Percentiles rank a stretch among this genome's conserved stretches.
Evolutionary conservation across 2,888 invertebrate species (phyloP).

Genomic region (Nymphalis urticae): DNA sequence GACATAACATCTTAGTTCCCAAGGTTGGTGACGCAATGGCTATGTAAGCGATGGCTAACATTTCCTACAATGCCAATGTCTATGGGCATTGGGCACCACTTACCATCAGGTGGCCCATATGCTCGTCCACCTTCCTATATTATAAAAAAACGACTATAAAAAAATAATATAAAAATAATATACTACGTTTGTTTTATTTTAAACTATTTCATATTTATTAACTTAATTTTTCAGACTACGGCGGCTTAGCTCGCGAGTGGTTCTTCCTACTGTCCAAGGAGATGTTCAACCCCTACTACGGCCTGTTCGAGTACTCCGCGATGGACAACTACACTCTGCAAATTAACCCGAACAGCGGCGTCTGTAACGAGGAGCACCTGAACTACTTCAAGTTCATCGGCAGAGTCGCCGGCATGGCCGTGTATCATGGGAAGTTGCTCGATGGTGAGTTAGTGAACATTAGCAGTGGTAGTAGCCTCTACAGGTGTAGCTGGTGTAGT

Average conservation of each 20-base stretch:
- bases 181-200: no score
- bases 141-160: no score
- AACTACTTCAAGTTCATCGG: constrained; percentile 99
- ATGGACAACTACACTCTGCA: constrained; percentile 99
- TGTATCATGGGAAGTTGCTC: constrained; percentile 98
- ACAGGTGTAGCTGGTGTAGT: not conserved
- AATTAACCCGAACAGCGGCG: constrained; percentile 98
- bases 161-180: no score
- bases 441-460: constrained; percentile 86
- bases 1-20: no score
- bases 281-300: constrained; percentile 99
- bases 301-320: constrained; percentile 99
- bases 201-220: no score
- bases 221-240: constrained; percentile 86
- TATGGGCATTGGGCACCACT: no score
- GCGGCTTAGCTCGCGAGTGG: constrained; percentile 98
- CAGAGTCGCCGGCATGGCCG: constrained; percentile 98
- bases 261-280: constrained; percentile 99
- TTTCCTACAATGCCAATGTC: no score
- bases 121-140: no score
- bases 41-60: no score
- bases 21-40: no score
- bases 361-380: constrained; percentile 98
- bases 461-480: no score
- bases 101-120: no score